Evolutionary conservation across 2,113 vertebrate genomes (phyloP).

Genomic region (Pycnonotus jocosus): DNA sequence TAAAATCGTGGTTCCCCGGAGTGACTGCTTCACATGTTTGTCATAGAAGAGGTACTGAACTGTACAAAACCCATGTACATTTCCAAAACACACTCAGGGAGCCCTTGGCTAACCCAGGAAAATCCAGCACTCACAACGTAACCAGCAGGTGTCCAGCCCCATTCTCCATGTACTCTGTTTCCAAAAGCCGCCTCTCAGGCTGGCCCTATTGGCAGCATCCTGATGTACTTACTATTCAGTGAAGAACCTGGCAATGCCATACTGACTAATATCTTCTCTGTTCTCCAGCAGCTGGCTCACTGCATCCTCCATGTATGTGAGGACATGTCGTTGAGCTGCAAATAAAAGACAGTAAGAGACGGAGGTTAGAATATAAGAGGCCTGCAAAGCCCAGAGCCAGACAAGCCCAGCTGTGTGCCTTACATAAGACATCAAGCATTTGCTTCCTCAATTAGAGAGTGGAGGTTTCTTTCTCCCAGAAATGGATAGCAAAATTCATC

Average conservation of each 20-base stretch:
- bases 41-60: neutral
- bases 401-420: neutral
- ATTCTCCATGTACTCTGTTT: slow-evolving; percentile 1
- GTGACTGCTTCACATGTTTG: neutral
- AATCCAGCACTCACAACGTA: neutral
- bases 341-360: slow-evolving; percentile 26
- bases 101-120: neutral
- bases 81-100: neutral
- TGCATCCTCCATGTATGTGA: slow-evolving; percentile 93
- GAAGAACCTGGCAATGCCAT: slow-evolving; percentile 89
- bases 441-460: neutral
- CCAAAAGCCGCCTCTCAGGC: slow-evolving; percentile 3
- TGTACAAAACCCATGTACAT: neutral
- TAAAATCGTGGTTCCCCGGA: neutral
- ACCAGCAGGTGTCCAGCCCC: neutral
- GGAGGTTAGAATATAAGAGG: neutral
- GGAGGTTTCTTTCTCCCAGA: neutral
- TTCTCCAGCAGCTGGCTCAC: slow-evolving; percentile 92
- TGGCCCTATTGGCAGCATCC: neutral
- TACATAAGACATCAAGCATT: neutral
- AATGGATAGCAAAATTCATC: neutral
- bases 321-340: slow-evolving; percentile 86
- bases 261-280: slow-evolving; percentile 89
- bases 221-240: slow-evolving; percentile 91
- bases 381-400: neutral